These are phyloP conservation scores for Coptodon bakossiorum DNA, from an alignment of 2,113 vertebrate species.

Conservation along the genomic window DNA sequence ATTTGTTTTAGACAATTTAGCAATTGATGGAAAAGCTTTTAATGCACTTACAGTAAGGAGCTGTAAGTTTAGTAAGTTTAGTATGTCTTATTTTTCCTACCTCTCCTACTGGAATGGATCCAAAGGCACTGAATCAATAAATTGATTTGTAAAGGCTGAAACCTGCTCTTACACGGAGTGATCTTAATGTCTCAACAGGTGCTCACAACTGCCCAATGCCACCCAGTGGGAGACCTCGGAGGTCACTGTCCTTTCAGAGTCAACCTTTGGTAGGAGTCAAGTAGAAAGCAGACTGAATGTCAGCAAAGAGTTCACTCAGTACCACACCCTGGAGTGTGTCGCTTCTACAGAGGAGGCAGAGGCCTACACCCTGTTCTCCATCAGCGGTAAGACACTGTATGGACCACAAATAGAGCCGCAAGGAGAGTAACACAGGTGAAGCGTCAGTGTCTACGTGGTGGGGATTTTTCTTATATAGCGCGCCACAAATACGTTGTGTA, in stretches of 20 bases:
- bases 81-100: not conserved
- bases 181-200: constrained; percentile 55
- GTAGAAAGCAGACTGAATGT: constrained; percentile 87
- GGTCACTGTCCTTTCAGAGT: constrained; percentile 70
- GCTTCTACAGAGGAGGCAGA: constrained; percentile 80
- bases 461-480: not conserved
- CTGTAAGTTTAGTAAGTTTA: not conserved
- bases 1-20: not conserved
- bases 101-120: not conserved
- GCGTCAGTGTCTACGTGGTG: not conserved
- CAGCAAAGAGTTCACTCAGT: constrained; percentile 71
- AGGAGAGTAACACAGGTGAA: not conserved
- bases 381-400: constrained; percentile 65
- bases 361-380: constrained; percentile 85
- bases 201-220: constrained; percentile 75
- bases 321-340: constrained; percentile 87
- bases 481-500: not conserved
- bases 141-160: not conserved
- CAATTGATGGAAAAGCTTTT: not conserved
- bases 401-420: not conserved
- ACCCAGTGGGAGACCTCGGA: constrained; percentile 74
- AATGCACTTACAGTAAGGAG: not conserved
- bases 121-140: not conserved
- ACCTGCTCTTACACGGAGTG: not conserved
- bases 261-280: constrained; percentile 76